Evolutionary conservation across 30 jellyfish, hydroid and myxozoan genomes (phyloP).

Genomic region (Hydractinia echinata): DNA sequence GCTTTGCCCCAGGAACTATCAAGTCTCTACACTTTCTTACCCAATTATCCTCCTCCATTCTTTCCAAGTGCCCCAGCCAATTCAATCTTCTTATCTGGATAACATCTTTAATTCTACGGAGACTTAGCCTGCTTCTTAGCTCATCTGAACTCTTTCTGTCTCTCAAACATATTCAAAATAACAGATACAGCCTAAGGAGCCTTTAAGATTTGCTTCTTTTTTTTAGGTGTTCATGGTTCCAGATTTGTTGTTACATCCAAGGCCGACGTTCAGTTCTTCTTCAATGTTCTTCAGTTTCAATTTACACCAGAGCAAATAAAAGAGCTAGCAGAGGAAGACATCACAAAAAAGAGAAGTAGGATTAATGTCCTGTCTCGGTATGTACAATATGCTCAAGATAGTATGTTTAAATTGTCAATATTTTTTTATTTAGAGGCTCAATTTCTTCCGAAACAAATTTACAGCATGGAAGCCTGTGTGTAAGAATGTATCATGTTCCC

Average conservation of each 20-base stretch:
- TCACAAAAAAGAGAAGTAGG: background rate
- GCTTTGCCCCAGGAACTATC: too few relatives aligned
- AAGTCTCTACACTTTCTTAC: too few relatives aligned
- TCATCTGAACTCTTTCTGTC: too few relatives aligned
- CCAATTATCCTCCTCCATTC: too few relatives aligned
- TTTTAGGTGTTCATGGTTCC: slow-evolving; percentile 20
- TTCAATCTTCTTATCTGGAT: too few relatives aligned
- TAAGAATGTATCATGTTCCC: slow-evolving; percentile 15
- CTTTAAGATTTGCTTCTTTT: background rate
- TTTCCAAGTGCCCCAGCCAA: too few relatives aligned
- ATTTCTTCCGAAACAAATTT: slow-evolving; percentile 22
- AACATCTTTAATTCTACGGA: too few relatives aligned
- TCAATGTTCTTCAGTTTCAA: slow-evolving; percentile 25
- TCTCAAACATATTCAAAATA: background rate
- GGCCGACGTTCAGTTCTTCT: slow-evolving; percentile 30
- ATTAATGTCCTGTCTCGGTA: background rate
- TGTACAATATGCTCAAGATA: background rate
- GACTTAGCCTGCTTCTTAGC: too few relatives aligned
- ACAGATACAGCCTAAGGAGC: background rate
- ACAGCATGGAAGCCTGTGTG: slow-evolving; percentile 12
- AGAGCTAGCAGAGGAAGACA: background rate
- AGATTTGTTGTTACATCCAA: slow-evolving; percentile 18
- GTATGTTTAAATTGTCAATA: background rate
- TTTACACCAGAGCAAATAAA: background rate
- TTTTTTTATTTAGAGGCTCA: background rate